Percentiles rank a stretch among this genome's conserved stretches.
Conservation (phyloP, 1,140 invertebrate species). For the Gryllus bimaculatus region DNA sequence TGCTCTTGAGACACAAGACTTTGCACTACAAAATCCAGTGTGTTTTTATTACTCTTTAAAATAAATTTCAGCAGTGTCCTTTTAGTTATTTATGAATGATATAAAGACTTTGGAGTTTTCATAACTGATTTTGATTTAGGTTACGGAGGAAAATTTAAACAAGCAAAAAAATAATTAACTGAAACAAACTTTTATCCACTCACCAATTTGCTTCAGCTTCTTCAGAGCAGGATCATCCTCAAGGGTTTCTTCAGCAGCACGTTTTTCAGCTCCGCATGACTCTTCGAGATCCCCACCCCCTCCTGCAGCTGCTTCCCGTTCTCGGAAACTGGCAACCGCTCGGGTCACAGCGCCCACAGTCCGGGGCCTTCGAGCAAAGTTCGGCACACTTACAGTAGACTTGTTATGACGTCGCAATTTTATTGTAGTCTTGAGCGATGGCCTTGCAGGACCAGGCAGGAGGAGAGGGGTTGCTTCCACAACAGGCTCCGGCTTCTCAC, state of each 20-base stretch:
- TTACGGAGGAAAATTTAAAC: no score
- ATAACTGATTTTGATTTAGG: no score
- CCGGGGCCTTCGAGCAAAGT: conserved; percentile 40
- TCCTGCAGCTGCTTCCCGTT: conserved; percentile 24
- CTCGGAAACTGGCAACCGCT: conserved; percentile 39
- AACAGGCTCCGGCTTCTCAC: conserved; percentile 41
- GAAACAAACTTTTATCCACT: no score
- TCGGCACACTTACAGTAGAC: conserved; percentile 33
- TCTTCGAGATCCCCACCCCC: background rate
- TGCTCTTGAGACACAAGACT: no score
- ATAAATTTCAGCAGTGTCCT: no score
- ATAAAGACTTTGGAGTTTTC: no score
- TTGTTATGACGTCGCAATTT: conserved; percentile 45
- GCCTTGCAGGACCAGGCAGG: conserved; percentile 23
- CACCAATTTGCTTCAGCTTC: no score
- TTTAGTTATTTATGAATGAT: no score
- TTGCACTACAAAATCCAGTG: no score
- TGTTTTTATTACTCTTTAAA: no score
- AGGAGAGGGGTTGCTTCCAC: conserved; percentile 9
- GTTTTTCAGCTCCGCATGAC: background rate
- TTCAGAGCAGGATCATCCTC: no score
- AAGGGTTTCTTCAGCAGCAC: background rate
- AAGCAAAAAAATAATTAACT: no score
- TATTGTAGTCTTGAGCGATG: conserved; percentile 42
- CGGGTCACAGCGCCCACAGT: conserved; percentile 53